Base-by-base conservation (phyloP, 2,113 vertebrate species). In the Diphyllodes magnificus region DNA sequence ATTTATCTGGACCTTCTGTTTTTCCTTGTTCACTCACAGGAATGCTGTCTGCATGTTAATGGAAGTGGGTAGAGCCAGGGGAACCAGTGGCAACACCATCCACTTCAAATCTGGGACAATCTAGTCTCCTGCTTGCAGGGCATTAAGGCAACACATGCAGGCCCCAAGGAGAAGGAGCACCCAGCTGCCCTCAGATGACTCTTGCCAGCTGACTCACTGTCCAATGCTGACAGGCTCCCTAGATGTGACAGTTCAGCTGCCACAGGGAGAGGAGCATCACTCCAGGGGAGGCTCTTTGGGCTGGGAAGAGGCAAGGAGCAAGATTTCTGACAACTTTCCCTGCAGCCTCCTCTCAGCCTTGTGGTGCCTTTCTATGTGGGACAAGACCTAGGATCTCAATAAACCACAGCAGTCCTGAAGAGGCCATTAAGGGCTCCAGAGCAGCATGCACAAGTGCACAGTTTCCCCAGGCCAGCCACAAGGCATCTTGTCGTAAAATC, bases 1-100 rank as follows among this genome's bases (percentile, higher is more conserved):
- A 91, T 91, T 87, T 92, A 85, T 92, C 94, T 92, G 94, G 56
- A 96, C 85, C 88, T 95, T 90, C 92, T 80, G 87, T 82, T 92
- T 88, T 86, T 61, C 72, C 71, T 65, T 50, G 57, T 40, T 86
- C 31, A 22, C 81, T 87, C 9, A 1, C 35, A 83, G 85, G 82
- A 90, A 93, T 47, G 71, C 75, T 2, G 31, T 63, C 90, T 81
- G 90, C 95, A 95, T 77, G 39, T 68, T 93, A 94, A 93, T 63
- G 60, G 30, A 50, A 77, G 54, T 3, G 11, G 16, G 45, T 82
- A 71, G 39, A 82, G 87, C 78, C 87, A 85, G 70, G 35, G 68
- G 45, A 90, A 68, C 73, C 24, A 54, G 50, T 53, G 61, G 82
- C 87, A 85, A 73, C 78, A 81, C 85, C 66, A 80, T 20, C 53